Evolutionary conservation across 2,888 invertebrate species (phyloP).

Genomic region (Tachina grossa): DNA sequence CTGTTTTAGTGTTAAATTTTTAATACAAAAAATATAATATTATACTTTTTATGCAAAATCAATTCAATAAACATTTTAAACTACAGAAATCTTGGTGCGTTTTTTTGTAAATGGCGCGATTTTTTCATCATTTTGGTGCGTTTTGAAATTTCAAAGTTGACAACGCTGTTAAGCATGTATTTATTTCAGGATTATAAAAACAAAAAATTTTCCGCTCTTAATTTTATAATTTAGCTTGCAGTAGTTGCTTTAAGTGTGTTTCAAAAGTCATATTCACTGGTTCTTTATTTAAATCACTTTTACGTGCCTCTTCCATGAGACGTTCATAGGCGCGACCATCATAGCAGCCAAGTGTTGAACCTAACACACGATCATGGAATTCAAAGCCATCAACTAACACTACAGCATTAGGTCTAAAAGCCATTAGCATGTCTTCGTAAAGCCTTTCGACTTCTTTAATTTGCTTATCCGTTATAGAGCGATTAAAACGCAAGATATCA

Average conservation of each 20-base stretch:
- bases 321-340: slow-evolving; percentile 93
- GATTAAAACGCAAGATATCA: slow-evolving; percentile 74
- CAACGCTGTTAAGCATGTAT: too few relatives aligned
- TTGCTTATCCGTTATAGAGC: slow-evolving; percentile 73
- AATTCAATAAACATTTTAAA: too few relatives aligned
- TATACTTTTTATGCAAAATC: too few relatives aligned
- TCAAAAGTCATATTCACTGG: slow-evolving; percentile 87
- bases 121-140: too few relatives aligned
- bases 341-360: slow-evolving; percentile 90
- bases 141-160: too few relatives aligned
- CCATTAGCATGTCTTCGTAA: slow-evolving; percentile 87
- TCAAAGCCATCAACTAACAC: slow-evolving; percentile 96
- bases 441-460: slow-evolving; percentile 85
- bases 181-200: too few relatives aligned
- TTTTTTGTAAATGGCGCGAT: too few relatives aligned
- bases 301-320: slow-evolving; percentile 89
- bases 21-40: too few relatives aligned
- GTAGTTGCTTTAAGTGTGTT: slow-evolving; percentile 86
- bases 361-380: slow-evolving; percentile 89
- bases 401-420: slow-evolving; percentile 93
- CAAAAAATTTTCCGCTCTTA: background rate
- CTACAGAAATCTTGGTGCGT: too few relatives aligned
- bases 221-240: slow-evolving; percentile 84
- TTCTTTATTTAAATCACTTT: slow-evolving; percentile 91
- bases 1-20: too few relatives aligned